Conservation (phyloP, 2,797 vertebrate genomes). For the Carapus acus region DNA sequence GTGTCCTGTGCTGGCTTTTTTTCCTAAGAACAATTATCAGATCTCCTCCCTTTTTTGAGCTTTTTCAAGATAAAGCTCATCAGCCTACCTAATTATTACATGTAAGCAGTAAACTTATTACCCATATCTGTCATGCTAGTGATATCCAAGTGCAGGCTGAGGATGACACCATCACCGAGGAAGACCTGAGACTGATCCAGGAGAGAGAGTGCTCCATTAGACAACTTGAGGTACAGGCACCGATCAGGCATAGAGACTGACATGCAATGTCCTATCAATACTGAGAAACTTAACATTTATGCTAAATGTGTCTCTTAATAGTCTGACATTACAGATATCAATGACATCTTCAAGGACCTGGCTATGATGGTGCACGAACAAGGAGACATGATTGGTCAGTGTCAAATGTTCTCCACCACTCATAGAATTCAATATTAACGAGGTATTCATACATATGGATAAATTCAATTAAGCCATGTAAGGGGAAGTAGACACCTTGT, state of each 20-base stretch:
- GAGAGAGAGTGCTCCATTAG: slow-evolving; percentile 87
- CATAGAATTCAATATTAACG: no score
- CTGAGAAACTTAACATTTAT: no score
- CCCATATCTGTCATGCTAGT: slow-evolving; percentile 46
- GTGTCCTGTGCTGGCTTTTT: slow-evolving; percentile 13
- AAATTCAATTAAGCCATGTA: no score
- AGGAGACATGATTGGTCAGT: slow-evolving; percentile 96
- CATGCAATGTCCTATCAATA: no score
- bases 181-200: slow-evolving; percentile 88
- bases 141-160: slow-evolving; percentile 80
- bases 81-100: no score
- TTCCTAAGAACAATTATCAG: neutral
- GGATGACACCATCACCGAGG: slow-evolving; percentile 86
- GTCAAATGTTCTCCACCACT: no score
- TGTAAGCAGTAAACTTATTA: neutral
- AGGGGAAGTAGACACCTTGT: no score
- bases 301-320: slow-evolving; percentile 53
- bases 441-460: no score
- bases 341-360: slow-evolving; percentile 98
- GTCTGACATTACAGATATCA: slow-evolving; percentile 95
- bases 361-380: slow-evolving; percentile 98
- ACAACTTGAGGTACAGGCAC: slow-evolving; percentile 81
- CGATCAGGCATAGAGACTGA: neutral
- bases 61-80: no score
- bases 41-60: no score